phyloP scores from a whole-genome alignment of 2,888 invertebrate genomes.

The Agrenia bidenticulata region DNA sequence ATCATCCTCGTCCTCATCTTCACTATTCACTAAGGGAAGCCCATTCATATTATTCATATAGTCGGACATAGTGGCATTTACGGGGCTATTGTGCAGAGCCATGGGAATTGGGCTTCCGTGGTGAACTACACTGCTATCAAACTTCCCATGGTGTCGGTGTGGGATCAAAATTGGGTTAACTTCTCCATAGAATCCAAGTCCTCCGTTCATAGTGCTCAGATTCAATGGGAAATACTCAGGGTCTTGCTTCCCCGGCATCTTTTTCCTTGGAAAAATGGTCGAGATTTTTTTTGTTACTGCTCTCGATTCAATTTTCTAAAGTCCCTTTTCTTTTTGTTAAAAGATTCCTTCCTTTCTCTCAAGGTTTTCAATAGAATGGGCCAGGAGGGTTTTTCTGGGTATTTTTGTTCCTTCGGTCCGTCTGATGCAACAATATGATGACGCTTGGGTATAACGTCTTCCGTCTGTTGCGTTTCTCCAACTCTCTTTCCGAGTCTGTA shows the following conservation, averaged over 20 bases:
- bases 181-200: conserved; percentile 39
- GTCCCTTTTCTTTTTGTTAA: conserved; percentile 18
- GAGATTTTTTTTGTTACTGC: conserved; percentile 13
- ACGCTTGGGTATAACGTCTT: conserved; percentile 14
- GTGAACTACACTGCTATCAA: conserved; percentile 35
- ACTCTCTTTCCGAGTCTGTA: conserved; percentile 12
- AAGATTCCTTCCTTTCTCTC: conserved; percentile 16
- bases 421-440: conserved; percentile 17
- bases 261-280: conserved; percentile 1
- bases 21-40: conserved; percentile 45
- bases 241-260: conserved; percentile 52
- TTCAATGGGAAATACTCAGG: conserved; percentile 50
- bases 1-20: conserved; percentile 46
- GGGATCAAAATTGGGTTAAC: conserved; percentile 36
- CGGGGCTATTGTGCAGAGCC: conserved; percentile 40
- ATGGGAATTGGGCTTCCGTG: conserved; percentile 37
- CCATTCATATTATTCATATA: conserved; percentile 32
- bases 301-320: conserved; percentile 13
- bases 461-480: conserved; percentile 15
- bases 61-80: conserved; percentile 32
- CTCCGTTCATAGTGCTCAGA: conserved; percentile 41
- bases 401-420: not conserved
- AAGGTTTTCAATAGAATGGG: conserved; percentile 12
- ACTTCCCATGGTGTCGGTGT: conserved; percentile 38
- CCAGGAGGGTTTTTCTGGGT: conserved; percentile 3